Evolutionary conservation across 2,888 invertebrate genomes (phyloP).

Genomic region (Prenolepis imparis): DNA sequence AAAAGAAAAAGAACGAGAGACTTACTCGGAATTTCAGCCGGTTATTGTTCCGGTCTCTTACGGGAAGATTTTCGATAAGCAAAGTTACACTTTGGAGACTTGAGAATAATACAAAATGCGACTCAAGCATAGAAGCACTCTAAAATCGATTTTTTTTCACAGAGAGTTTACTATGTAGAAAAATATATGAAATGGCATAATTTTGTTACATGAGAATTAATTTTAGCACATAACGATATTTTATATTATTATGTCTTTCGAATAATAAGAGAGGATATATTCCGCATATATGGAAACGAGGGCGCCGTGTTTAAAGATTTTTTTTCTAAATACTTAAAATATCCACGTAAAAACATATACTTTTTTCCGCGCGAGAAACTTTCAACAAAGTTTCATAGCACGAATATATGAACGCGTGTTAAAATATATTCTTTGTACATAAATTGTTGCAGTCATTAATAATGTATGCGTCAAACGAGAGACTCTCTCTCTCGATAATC

Average conservation of each 20-base stretch:
- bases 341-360: not conserved
- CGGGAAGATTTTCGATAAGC: constrained; percentile 27
- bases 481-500: constrained; percentile 8
- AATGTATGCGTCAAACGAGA: constrained; percentile 32
- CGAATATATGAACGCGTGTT: constrained; percentile 5
- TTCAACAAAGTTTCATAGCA: constrained; percentile 15
- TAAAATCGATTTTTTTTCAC: not conserved
- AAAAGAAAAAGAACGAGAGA: constrained; percentile 10
- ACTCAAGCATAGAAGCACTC: not conserved
- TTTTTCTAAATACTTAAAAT: not conserved
- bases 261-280: not conserved
- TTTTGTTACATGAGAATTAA: constrained; percentile 2
- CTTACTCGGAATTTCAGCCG: constrained; percentile 38
- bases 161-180: not conserved
- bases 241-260: not conserved
- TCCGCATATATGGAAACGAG: not conserved
- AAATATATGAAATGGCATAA: not conserved
- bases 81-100: not conserved
- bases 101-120: not conserved
- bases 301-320: constrained; percentile 3
- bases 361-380: constrained; percentile 6
- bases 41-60: constrained; percentile 15
- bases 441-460: constrained; percentile 15
- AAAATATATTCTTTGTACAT: constrained; percentile 16
- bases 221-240: not conserved